Evolutionary conservation across 2,888 invertebrate genomes (phyloP).

Genomic region (Cyrtodaria siliqua): DNA sequence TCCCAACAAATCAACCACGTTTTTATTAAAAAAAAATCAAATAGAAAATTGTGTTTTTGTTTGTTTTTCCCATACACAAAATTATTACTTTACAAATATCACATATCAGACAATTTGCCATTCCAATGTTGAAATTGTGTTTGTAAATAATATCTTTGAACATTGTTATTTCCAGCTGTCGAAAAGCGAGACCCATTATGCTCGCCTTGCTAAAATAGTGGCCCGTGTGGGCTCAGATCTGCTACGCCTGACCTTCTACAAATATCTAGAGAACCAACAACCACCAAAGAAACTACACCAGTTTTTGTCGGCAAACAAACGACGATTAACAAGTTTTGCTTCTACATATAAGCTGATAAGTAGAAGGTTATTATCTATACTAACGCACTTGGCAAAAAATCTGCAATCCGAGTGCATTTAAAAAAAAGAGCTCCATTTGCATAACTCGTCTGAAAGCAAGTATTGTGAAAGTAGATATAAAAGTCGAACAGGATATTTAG

Average conservation of each 20-base stretch:
- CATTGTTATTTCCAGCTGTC: constrained; percentile 53
- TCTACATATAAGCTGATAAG: constrained; percentile 36
- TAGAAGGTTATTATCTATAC: too few species aligned
- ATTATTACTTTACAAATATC: too few species aligned
- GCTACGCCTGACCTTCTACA: constrained; percentile 47
- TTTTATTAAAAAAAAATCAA: not conserved
- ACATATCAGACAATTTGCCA: too few species aligned
- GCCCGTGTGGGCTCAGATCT: constrained; percentile 53
- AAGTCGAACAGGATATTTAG: too few species aligned
- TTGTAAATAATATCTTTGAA: too few species aligned
- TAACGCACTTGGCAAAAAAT: too few species aligned
- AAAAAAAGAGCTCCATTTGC: not conserved
- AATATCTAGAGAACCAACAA: constrained; percentile 56
- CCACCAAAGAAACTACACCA: constrained; percentile 53
- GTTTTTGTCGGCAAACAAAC: constrained; percentile 54
- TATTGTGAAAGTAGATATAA: too few species aligned
- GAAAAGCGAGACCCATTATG: constrained; percentile 53
- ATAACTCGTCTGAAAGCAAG: not conserved
- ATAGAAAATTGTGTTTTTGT: too few species aligned
- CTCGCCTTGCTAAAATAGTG: constrained; percentile 49
- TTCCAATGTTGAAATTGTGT: too few species aligned
- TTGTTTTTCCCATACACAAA: too few species aligned
- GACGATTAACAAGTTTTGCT: constrained; percentile 44
- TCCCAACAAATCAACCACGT: not conserved
- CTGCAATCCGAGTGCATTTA: not conserved